Evolutionary conservation across 2,113 vertebrate genomes (phyloP), one percentile per base, ranked within the genome.

Genomic region (Solea senegalensis): DNA sequence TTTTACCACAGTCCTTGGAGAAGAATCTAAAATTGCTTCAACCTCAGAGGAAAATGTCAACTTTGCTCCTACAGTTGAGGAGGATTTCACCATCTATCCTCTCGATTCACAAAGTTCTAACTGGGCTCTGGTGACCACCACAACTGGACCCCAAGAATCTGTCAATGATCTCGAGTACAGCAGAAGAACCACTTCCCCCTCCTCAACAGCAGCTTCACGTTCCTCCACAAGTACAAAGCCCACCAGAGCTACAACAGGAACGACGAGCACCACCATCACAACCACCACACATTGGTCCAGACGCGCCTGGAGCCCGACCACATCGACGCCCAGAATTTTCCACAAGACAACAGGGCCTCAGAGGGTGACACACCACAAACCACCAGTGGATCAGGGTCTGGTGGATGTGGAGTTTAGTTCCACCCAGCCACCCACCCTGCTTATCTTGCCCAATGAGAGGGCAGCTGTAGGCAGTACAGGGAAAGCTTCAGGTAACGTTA

Each of bases 361-460:
- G 65, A 79, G 53, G 83, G 83, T 67, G 68, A 80, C 82, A 5
- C 56, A 72, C 49, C 55, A 74, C 74, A 87, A 89, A 68, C 83
- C 92, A 55, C 91, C 93, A 74, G 93, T 71, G 90, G 90, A 45
- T 90, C 94, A 80, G 72, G 80, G 80, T 80, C 76, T 81, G 80
- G 71, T 60, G 62, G 80, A 89, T 62, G 73, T 77, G 83, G 90
- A 89, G 48, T 82, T 86, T 49, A 83, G 68, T 78, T 83, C 81
- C 77, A 87, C 55, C n/a, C 79, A 76, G 55, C 85, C 74, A 34
- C 86, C 21, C 76, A 85, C 83, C 59, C 89, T 70, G 80, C 92
- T 90, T 8, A 83, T 82, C 62, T 84, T 93, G 78, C 94, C 95
- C 86, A 94, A 94, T 14, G 94, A 95, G 70, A 90, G 92, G 45